Conservation (phyloP, 2,797 vertebrate species). For the Pygocentrus nattereri region DNA sequence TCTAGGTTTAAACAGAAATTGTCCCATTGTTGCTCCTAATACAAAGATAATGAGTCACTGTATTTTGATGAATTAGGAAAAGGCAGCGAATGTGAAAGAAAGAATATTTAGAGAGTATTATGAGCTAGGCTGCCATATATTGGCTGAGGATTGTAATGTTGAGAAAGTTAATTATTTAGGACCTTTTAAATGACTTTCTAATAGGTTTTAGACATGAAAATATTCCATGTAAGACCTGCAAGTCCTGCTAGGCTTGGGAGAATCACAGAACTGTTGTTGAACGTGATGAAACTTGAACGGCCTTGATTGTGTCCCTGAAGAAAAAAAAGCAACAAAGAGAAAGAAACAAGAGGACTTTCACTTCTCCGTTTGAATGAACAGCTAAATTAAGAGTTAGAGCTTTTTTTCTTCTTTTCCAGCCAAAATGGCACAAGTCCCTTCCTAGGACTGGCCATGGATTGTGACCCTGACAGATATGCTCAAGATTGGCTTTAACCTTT, state of each 20-base stretch:
- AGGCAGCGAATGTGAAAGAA: no score
- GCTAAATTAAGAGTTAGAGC: conserved; percentile 51
- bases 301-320: conserved; percentile 24
- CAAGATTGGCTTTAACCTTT: background rate
- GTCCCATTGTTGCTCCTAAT: no score
- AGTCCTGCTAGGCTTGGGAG: background rate
- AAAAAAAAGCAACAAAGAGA: conserved; percentile 50
- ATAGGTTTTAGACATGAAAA: background rate
- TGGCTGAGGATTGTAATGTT: background rate
- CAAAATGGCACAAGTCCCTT: conserved; percentile 9
- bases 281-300: conserved; percentile 14
- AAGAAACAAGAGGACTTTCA: conserved; percentile 66
- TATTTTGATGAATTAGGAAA: no score
- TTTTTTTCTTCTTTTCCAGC: background rate
- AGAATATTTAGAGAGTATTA: background rate
- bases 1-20: no score
- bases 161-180: background rate
- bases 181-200: background rate
- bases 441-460: background rate
- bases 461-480: background rate
- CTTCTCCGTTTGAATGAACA: conserved; percentile 67
- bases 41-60: no score
- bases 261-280: background rate
- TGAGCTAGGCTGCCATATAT: background rate
- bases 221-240: background rate